These are phyloP conservation scores for Aldabrachelys gigantea DNA, from an alignment of 2,113 vertebrate genomes.

Conservation along the genomic window DNA sequence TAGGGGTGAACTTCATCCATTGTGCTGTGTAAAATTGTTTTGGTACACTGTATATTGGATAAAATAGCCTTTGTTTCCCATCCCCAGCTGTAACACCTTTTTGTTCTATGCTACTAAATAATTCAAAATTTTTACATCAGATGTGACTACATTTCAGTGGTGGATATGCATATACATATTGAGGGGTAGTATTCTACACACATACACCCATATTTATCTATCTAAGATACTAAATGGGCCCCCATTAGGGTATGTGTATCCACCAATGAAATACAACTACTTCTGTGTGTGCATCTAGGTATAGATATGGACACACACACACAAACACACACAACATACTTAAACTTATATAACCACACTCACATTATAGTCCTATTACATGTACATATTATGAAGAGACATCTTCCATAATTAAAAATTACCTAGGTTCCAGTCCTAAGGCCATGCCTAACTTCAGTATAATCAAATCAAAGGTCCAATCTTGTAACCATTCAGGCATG, in stretches of 20 bases:
- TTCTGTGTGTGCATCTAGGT: neutral
- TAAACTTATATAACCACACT: fast-evolving
- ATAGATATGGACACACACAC: neutral
- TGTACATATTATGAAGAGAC: fast-evolving
- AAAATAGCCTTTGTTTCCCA: neutral
- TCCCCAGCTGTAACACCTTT: neutral
- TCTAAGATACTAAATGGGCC: neutral
- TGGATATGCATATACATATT: conserved; percentile 28
- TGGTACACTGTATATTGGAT: neutral
- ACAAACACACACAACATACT: neutral
- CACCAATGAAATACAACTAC: neutral
- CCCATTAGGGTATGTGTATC: neutral
- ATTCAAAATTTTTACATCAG: neutral
- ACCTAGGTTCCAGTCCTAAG: neutral
- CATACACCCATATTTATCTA: fast-evolving
- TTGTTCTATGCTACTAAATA: neutral
- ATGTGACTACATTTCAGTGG: neutral
- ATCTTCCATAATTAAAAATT: neutral
- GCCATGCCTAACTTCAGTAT: neutral
- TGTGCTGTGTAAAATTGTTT: neutral
- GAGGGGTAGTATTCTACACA: neutral
- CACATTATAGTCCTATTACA: neutral
- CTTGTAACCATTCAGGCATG: neutral
- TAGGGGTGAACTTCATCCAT: neutral
- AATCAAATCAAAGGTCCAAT: neutral